phyloP scores from a whole-genome alignment of 2,113 vertebrate species.

The Tachysurus vachellii region DNA sequence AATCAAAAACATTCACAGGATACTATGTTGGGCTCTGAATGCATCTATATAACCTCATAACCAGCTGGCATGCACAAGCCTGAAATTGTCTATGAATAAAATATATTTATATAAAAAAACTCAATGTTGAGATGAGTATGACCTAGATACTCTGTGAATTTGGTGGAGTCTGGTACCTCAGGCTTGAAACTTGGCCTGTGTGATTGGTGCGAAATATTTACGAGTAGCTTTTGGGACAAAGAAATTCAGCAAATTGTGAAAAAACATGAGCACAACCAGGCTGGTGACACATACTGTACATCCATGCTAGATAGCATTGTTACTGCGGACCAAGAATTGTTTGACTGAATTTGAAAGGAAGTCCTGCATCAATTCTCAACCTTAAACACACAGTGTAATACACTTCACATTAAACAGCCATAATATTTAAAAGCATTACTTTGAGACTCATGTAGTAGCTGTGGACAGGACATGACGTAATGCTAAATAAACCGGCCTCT shows the following conservation, averaged over 20 bases:
- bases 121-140: neutral
- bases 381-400: neutral
- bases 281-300: neutral
- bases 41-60: neutral
- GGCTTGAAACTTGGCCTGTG: neutral
- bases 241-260: neutral
- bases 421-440: neutral
- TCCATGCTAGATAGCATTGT: neutral
- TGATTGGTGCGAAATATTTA: neutral
- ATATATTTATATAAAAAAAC: neutral
- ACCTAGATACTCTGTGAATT: neutral
- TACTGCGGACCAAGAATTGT: neutral
- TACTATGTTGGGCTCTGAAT: neutral
- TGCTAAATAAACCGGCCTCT: neutral
- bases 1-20: constrained; percentile 4
- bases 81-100: neutral
- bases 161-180: neutral
- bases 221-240: neutral
- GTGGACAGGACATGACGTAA: neutral
- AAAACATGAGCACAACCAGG: neutral
- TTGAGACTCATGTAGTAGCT: neutral
- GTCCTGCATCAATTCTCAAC: neutral
- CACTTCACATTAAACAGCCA: neutral
- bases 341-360: neutral
- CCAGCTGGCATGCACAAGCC: neutral